Conservation (phyloP, 2,888 invertebrate genomes). For the Blastobasis adustella region DNA sequence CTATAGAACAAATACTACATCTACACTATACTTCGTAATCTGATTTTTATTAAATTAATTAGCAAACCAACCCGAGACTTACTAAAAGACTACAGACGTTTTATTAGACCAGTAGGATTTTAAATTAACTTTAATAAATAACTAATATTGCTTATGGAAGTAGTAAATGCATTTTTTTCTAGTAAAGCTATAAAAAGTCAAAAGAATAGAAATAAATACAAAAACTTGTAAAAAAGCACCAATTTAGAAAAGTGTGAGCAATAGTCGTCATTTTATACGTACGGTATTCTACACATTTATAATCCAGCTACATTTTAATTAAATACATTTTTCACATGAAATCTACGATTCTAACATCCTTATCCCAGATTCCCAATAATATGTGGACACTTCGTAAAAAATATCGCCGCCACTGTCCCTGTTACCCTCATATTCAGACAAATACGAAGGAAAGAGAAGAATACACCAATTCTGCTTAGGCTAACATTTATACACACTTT, state of each 20-base stretch:
- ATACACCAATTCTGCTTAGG: conserved; percentile 25
- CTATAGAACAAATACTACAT: too few species aligned
- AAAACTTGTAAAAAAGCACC: conserved; percentile 1
- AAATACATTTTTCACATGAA: not conserved
- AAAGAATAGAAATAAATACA: too few species aligned
- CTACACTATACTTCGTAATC: too few species aligned
- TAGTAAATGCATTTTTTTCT: too few species aligned
- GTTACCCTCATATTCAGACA: conserved; percentile 49
- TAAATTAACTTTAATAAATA: too few species aligned
- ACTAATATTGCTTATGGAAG: too few species aligned
- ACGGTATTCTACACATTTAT: not conserved
- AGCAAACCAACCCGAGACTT: too few species aligned
- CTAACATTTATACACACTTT: conserved; percentile 53
- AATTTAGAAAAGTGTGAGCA: conserved; percentile 36
- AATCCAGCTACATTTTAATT: not conserved
- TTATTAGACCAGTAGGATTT: too few species aligned
- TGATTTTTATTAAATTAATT: too few species aligned
- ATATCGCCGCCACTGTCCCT: conserved; percentile 27
- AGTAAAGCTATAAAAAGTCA: too few species aligned
- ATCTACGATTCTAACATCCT: conserved; percentile 4
- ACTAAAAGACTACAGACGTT: too few species aligned
- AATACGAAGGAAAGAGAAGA: conserved; percentile 61
- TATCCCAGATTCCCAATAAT: too few species aligned
- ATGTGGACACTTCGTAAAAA: conserved; percentile 3
- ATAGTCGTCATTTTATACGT: conserved; percentile 1